Conservation (phyloP, 2,113 vertebrate genomes). For the Microtus pennsylvanicus region DNA sequence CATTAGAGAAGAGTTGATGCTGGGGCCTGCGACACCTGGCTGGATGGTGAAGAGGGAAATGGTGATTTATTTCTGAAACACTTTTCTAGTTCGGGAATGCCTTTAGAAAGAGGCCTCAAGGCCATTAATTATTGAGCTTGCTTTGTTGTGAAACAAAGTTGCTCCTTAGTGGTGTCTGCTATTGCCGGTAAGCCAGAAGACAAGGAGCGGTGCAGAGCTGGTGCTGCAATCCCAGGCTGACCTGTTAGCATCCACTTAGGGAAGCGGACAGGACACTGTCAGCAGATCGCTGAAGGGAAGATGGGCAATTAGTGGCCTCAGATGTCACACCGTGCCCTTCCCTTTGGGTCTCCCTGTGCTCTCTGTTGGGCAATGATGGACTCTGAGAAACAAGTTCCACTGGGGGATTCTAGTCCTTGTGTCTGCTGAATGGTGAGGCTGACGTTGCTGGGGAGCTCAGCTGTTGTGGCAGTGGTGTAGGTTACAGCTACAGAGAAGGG, state of each 20-base stretch:
- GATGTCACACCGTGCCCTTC: constrained; percentile 70
- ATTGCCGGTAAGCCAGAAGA: neutral
- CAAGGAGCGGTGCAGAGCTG: neutral
- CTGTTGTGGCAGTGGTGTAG: neutral
- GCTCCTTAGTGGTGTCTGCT: constrained; percentile 34
- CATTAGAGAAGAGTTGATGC: constrained; percentile 43
- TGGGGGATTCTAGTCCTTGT: constrained; percentile 48
- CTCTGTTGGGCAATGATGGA: constrained; percentile 67
- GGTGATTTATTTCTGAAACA: constrained; percentile 59
- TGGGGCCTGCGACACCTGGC: neutral
- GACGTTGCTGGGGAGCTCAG: constrained; percentile 50
- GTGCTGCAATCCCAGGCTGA: constrained; percentile 46
- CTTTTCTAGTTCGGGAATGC: constrained; percentile 57
- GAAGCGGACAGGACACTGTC: constrained; percentile 1
- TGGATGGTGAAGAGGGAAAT: constrained; percentile 48
- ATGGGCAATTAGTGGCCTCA: constrained; percentile 80
- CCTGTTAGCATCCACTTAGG: constrained; percentile 37
- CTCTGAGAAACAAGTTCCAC: constrained; percentile 24
- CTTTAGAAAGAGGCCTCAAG: constrained; percentile 40
- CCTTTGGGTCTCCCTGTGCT: constrained; percentile 71
- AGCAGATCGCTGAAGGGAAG: constrained; percentile 70
- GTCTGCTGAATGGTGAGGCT: constrained; percentile 39
- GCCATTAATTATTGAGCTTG: constrained; percentile 57
- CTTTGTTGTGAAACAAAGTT: constrained; percentile 64
- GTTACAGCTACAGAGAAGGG: neutral